Evolutionary conservation across 2,888 invertebrate genomes (phyloP).

Genomic region (Aleiodes alternator): DNA sequence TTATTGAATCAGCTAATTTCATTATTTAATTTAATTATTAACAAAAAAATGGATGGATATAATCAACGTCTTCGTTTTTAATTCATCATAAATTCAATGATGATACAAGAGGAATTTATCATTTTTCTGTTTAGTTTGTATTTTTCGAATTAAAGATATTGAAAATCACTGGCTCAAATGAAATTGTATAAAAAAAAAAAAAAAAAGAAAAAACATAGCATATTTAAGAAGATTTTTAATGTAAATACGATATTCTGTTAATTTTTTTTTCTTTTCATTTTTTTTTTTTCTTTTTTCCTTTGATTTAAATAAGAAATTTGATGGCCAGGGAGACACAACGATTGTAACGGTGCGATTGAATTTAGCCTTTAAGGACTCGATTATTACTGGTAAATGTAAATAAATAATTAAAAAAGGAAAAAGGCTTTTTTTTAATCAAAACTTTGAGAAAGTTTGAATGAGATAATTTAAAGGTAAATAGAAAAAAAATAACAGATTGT

Average conservation of each 20-base stretch:
- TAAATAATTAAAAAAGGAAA: conserved; percentile 21
- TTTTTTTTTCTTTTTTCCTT: background rate
- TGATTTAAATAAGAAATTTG: background rate
- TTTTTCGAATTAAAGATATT: background rate
- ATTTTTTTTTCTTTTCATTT: background rate
- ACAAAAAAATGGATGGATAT: background rate
- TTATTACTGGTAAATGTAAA: conserved; percentile 32
- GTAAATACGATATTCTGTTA: conserved; percentile 20
- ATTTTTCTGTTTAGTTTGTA: background rate
- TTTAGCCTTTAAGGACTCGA: conserved; percentile 16
- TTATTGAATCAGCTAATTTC: conserved; percentile 4
- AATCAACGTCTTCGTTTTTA: conserved; percentile 22
- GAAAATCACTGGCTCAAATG: background rate
- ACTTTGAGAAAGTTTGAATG: no score
- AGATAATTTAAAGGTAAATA: no score
- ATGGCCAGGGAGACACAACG: conserved; percentile 22
- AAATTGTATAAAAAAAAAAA: background rate
- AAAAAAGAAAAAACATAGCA: background rate
- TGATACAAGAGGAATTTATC: background rate
- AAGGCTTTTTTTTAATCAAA: background rate
- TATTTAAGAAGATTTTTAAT: background rate
- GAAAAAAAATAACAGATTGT: background rate
- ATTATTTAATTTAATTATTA: conserved; percentile 9
- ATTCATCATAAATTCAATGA: background rate
- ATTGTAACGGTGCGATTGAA: conserved; percentile 29